Conservation (phyloP, 2,888 invertebrate species). For the Hemistola chrysoprasaria region DNA sequence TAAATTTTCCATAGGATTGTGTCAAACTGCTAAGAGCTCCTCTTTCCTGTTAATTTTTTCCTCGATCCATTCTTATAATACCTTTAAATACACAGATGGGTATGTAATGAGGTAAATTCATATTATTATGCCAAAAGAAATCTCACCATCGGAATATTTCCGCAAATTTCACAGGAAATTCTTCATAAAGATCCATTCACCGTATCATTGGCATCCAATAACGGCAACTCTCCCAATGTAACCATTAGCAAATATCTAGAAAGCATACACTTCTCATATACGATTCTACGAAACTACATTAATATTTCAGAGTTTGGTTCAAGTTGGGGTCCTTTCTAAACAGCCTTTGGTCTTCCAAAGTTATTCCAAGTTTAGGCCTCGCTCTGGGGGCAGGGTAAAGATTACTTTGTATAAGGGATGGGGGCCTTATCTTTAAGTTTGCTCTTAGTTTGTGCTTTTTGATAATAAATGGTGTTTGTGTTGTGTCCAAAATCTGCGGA, state of each 20-base stretch:
- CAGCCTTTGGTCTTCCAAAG: constrained; percentile 82
- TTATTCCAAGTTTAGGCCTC: constrained; percentile 78
- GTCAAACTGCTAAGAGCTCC: no score
- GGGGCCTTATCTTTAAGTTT: constrained; percentile 63
- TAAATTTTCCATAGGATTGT: no score
- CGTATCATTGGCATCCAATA: constrained; percentile 35
- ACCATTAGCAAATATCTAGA: constrained; percentile 60
- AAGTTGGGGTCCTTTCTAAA: constrained; percentile 79
- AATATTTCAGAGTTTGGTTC: constrained; percentile 73
- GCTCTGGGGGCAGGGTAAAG: constrained; percentile 65
- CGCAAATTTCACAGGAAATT: no score
- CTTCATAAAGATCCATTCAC: constrained; percentile 1
- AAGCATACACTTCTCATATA: constrained; percentile 67
- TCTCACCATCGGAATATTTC: no score
- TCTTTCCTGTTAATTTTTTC: no score
- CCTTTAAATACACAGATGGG: no score
- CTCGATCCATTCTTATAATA: no score
- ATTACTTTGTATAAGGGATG: constrained; percentile 67
- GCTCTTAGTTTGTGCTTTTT: constrained; percentile 60
- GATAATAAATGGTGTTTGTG: constrained; percentile 46
- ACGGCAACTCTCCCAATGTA: constrained; percentile 13
- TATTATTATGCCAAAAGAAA: neutral
- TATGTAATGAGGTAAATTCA: no score
- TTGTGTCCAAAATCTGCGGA: constrained; percentile 30
- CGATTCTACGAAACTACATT: constrained; percentile 79